Evolutionary conservation across 2,113 vertebrate species (phyloP).

Genomic region (Picathartes gymnocephalus): DNA sequence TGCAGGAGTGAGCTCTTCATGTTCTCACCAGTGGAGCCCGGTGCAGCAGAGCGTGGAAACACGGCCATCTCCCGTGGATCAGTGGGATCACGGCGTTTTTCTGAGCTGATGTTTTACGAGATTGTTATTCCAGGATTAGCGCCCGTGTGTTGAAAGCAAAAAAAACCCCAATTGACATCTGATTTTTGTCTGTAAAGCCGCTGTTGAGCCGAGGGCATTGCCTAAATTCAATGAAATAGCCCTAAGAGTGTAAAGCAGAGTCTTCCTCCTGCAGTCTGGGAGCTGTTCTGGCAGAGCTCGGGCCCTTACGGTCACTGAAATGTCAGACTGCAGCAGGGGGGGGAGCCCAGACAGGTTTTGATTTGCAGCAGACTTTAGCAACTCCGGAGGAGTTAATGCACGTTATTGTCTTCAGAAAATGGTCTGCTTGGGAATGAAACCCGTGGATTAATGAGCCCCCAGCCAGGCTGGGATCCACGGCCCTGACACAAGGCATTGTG

Average conservation of each 20-base stretch:
- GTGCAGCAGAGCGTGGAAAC: not conserved
- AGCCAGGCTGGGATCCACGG: not conserved
- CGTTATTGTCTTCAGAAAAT: constrained; percentile 14
- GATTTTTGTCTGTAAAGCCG: not conserved
- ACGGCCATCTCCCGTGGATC: not conserved
- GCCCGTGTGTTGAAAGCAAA: not conserved
- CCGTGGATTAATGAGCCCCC: constrained; percentile 16
- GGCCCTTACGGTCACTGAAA: not conserved
- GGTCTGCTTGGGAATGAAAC: constrained; percentile 5
- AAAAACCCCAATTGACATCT: not conserved
- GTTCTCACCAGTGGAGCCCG: no score
- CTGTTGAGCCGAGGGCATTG: not conserved
- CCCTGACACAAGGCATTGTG: not conserved
- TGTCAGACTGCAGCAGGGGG: not conserved
- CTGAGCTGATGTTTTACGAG: no score
- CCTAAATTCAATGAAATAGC: not conserved
- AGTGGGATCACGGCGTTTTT: not conserved
- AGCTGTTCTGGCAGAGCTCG: not conserved
- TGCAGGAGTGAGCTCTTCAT: not conserved
- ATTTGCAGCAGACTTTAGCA: constrained; percentile 18
- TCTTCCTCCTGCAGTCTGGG: not conserved
- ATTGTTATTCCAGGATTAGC: not conserved
- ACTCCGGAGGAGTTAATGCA: not conserved
- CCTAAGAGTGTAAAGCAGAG: not conserved
- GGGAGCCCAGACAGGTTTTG: not conserved